Percentiles rank a stretch among this genome's conserved stretches.
phyloP scores from a whole-genome alignment of 2,888 invertebrate species.

The Rhaphigaster nebulosa region DNA sequence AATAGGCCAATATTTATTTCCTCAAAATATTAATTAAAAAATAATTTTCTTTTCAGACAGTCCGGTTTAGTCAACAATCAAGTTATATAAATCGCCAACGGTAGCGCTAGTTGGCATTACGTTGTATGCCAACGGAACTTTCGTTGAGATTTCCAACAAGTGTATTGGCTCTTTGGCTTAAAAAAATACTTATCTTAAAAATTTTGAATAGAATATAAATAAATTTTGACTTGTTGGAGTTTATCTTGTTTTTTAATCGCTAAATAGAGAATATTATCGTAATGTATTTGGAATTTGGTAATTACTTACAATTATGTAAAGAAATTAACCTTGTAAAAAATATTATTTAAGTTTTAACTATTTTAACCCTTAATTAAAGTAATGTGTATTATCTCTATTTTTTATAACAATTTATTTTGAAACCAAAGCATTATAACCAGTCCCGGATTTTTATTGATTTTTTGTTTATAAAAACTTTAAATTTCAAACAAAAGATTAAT shows the following conservation, averaged over 20 bases:
- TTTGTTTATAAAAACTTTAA: not conserved
- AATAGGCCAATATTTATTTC: too few species aligned
- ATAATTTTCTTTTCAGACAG: too few species aligned
- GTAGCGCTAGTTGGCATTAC: not conserved
- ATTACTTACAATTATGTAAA: conserved; percentile 28
- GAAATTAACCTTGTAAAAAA: not conserved
- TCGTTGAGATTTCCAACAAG: not conserved
- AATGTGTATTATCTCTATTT: not conserved
- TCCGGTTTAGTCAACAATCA: not conserved
- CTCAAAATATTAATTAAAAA: too few species aligned
- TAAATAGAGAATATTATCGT: not conserved
- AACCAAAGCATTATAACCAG: not conserved
- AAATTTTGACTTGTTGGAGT: not conserved
- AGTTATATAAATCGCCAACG: not conserved
- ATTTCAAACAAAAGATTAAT: not conserved
- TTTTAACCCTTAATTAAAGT: not conserved
- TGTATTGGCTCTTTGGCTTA: not conserved
- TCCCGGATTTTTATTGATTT: not conserved
- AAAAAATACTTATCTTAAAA: not conserved
- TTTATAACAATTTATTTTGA: not conserved
- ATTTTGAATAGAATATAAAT: not conserved
- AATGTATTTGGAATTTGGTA: conserved; percentile 42
- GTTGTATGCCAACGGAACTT: not conserved
- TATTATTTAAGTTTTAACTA: not conserved
- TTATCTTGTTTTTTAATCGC: conserved; percentile 68